Percentiles rank a stretch among this genome's conserved stretches.
These are phyloP conservation scores for Eupeodes luniger DNA, from an alignment of 2,888 invertebrate genomes.

Conservation along the genomic window DNA sequence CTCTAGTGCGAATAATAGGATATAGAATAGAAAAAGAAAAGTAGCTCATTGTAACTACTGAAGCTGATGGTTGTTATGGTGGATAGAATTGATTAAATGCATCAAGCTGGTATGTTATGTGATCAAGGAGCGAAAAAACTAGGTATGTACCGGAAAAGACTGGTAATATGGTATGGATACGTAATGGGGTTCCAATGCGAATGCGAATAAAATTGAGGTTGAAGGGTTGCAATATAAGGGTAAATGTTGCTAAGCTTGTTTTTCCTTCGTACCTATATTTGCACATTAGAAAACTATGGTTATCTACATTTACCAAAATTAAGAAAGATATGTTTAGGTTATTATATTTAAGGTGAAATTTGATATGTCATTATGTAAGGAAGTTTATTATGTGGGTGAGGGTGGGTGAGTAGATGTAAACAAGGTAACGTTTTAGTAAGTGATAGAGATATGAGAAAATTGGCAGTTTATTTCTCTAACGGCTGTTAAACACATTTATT, in stretches of 20 bases:
- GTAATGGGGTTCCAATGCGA: constrained; percentile 3
- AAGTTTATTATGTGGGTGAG: no score
- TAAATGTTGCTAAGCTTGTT: neutral
- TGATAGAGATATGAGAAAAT: no score
- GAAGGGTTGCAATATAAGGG: constrained; percentile 26
- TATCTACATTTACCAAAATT: no score
- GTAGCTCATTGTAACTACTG: constrained; percentile 33
- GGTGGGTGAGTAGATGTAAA: no score
- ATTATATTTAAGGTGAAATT: no score
- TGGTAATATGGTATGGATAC: neutral
- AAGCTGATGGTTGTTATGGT: neutral
- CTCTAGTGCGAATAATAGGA: constrained; percentile 41
- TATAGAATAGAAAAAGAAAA: neutral
- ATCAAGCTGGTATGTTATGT: constrained; percentile 63
- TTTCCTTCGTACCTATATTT: neutral
- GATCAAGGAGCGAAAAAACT: constrained; percentile 25
- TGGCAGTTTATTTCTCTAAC: no score
- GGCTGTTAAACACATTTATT: no score
- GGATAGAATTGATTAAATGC: constrained; percentile 71
- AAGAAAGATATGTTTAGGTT: no score
- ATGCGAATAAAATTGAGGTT: neutral
- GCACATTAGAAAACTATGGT: neutral
- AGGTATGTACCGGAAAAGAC: constrained; percentile 1
- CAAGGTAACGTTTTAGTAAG: no score
- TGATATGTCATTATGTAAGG: no score